Evolutionary conservation across 2,113 vertebrate species (phyloP), one percentile per base, ranked within the genome.

Genomic region (Numenius arquata): DNA sequence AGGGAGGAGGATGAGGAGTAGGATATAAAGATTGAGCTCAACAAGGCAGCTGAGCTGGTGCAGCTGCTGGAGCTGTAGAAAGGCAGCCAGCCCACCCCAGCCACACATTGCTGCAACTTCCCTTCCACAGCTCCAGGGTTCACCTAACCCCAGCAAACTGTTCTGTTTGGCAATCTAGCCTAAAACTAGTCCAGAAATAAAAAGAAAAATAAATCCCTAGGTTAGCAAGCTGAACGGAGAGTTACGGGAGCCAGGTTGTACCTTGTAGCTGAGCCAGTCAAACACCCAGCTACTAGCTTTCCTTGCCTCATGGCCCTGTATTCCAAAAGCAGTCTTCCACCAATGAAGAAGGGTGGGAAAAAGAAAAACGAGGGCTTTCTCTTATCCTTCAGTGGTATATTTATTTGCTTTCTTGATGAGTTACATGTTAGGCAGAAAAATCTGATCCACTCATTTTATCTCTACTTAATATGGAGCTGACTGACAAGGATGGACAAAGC

Each of bases 231-330:
- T 55, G 67, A 61, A 62, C 15, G 26, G n/a, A 80, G 48, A 45
- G 22, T 53, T 45, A 40, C 0, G 11, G 65, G 50, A 95, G 65
- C 59, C 17, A 5, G 22, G 47, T 0, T 52, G 48, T 47, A 75
- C 21, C 40, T 74, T 25, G 7, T 4, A 74, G 70, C 26, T 65
- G n/a, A 90, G 56, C 18, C 15, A 83, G 9, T 23, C 34, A 23
- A 59, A n/a, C 34, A n/a, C 34, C 25, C 26, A 62, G 59, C 36
- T 62, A 62, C 36, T 18, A 38, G 41, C 34, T 78, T 36, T 48
- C 27, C 43, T 29, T 36, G 29, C 40, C 30, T 76, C 26, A 2
- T 4, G 7, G 29, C 27, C 29, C 36, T 2, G 0, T 9, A 48
- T 70, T 66, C 45, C 55, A 70, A 80, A 77, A 53, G 26, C 7